These are phyloP conservation scores for Danio tinwini DNA, from an alignment of 2,797 vertebrate genomes.

Conservation along the genomic window DNA sequence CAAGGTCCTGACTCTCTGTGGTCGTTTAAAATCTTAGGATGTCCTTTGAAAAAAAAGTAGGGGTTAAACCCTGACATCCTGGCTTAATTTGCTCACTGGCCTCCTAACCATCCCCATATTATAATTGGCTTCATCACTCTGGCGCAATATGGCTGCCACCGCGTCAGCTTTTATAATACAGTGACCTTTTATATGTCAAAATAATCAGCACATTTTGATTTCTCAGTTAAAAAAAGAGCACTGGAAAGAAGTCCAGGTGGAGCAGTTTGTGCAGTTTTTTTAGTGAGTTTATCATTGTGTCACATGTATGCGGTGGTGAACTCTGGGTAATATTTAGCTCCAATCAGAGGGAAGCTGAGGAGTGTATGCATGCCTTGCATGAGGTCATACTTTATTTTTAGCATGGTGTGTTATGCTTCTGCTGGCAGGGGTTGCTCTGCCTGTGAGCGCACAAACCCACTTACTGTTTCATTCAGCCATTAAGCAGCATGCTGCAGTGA, in stretches of 20 bases:
- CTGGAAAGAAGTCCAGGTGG: slow-evolving; percentile 8
- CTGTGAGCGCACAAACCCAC: slow-evolving; percentile 48
- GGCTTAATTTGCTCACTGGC: no score
- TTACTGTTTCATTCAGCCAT: slow-evolving; percentile 44
- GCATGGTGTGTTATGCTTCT: slow-evolving; percentile 80
- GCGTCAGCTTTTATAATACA: no score
- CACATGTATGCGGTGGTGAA: slow-evolving; percentile 39
- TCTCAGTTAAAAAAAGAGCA: neutral
- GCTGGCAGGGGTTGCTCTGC: slow-evolving; percentile 65
- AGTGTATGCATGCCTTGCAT: slow-evolving; percentile 65
- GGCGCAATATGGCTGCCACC: no score
- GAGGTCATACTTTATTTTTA: slow-evolving; percentile 86
- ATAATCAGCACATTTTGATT: neutral
- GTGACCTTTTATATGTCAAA: no score
- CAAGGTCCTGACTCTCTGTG: no score
- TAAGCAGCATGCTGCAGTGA: slow-evolving; percentile 32
- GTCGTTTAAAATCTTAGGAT: no score
- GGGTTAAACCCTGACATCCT: no score
- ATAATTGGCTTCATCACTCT: no score
- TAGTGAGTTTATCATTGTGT: neutral
- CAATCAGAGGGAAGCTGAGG: slow-evolving; percentile 59
- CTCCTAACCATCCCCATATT: no score
- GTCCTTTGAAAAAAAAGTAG: no score
- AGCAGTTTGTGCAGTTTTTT: neutral
- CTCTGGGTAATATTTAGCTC: slow-evolving; percentile 65